A percentile compares a stretch with the other conserved stretches of the same genome.
phyloP scores from a whole-genome alignment of 2,113 vertebrate genomes.

The Cinclus cinclus region DNA sequence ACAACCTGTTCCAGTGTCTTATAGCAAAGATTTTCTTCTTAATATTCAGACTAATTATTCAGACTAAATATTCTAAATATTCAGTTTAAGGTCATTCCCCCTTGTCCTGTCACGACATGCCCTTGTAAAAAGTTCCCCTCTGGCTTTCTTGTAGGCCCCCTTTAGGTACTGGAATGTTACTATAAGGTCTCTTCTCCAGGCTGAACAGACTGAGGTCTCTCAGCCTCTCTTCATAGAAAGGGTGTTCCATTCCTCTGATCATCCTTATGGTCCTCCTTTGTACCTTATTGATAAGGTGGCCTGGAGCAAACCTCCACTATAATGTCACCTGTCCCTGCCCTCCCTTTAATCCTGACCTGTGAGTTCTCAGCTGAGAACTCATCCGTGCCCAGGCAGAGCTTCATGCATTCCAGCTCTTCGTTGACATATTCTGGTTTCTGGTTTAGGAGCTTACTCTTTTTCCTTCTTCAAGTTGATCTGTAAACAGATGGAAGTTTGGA shows the following conservation, averaged over 20 bases:
- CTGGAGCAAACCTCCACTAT: background rate
- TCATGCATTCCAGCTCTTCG: rapidly evolving
- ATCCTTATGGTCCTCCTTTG: background rate
- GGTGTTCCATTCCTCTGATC: background rate
- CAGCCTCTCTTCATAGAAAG: background rate
- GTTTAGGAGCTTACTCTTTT: background rate
- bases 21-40: background rate
- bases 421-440: background rate
- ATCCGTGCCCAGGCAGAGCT: background rate
- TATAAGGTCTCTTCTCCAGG: background rate
- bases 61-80: too few relatives aligned
- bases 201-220: background rate
- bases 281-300: background rate
- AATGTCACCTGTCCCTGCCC: background rate
- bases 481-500: background rate
- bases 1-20: background rate
- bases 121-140: background rate
- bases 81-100: background rate
- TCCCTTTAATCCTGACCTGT: background rate
- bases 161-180: background rate
- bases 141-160: background rate
- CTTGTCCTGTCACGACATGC: background rate
- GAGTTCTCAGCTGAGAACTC: background rate
- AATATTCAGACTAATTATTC: background rate
- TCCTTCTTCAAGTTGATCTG: background rate